A percentile compares a stretch with the other conserved stretches of the same genome.
Conservation (phyloP, 2,113 vertebrate species). For the Vidua chalybeata region DNA sequence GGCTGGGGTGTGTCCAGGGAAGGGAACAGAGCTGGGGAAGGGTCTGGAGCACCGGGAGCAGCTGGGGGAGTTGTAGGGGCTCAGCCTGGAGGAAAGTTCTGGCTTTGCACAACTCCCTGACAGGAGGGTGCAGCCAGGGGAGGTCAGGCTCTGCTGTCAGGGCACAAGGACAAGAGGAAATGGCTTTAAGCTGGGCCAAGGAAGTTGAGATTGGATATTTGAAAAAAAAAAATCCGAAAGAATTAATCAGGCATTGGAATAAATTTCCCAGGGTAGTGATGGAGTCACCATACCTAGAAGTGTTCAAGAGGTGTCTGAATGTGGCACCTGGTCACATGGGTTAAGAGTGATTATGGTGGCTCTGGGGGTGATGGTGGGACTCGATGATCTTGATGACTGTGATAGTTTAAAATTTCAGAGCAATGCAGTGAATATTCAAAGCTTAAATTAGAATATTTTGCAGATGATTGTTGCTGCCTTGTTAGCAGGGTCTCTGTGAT, state of each 20-base stretch:
- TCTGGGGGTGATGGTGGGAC: background rate
- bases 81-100: background rate
- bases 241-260: background rate
- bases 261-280: background rate
- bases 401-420: background rate
- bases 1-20: background rate
- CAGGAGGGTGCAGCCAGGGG: background rate
- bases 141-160: background rate
- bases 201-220: background rate
- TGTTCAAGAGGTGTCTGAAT: background rate
- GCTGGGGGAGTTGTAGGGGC: background rate
- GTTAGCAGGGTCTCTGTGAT: background rate
- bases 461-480: background rate
- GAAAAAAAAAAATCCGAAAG: background rate
- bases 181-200: fast-evolving
- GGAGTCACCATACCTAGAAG: background rate
- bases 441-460: background rate
- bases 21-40: background rate
- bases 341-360: background rate
- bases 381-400: background rate
- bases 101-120: background rate
- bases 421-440: background rate
- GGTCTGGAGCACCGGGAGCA: background rate
- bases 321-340: background rate
- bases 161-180: background rate